These are phyloP conservation scores for Hartigia nigra DNA, from an alignment of 2,888 invertebrate species.

Conservation along the genomic window DNA sequence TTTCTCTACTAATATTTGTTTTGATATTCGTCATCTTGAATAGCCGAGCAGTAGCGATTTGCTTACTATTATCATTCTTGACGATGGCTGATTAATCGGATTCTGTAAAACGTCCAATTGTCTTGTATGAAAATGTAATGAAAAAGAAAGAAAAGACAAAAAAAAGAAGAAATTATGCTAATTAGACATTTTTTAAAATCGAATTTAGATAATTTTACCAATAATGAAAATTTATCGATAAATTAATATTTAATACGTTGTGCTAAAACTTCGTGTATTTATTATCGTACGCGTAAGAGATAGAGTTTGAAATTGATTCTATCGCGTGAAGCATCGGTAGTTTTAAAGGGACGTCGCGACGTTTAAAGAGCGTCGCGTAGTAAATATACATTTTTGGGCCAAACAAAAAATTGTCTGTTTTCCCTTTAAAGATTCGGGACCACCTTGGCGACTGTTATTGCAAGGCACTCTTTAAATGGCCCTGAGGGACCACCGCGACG, in stretches of 20 bases:
- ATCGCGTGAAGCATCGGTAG: too few species aligned
- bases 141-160: too few species aligned
- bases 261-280: background rate
- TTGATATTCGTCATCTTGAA: background rate
- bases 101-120: background rate
- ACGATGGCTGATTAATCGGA: background rate
- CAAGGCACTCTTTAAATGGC: slow-evolving; percentile 36
- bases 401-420: background rate
- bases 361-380: background rate
- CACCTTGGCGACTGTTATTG: slow-evolving; percentile 43
- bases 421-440: slow-evolving; percentile 35
- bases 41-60: background rate
- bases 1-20: background rate
- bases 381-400: background rate
- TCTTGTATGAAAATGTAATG: too few species aligned
- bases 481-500: slow-evolving; percentile 42
- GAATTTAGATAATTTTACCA: background rate
- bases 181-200: background rate
- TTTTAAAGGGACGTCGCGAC: background rate
- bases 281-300: background rate
- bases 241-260: background rate
- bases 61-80: background rate
- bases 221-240: background rate
- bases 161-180: too few species aligned
- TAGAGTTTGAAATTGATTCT: too few species aligned